Conservation (phyloP, 2,113 vertebrate species). For the Perca schrenkii region DNA sequence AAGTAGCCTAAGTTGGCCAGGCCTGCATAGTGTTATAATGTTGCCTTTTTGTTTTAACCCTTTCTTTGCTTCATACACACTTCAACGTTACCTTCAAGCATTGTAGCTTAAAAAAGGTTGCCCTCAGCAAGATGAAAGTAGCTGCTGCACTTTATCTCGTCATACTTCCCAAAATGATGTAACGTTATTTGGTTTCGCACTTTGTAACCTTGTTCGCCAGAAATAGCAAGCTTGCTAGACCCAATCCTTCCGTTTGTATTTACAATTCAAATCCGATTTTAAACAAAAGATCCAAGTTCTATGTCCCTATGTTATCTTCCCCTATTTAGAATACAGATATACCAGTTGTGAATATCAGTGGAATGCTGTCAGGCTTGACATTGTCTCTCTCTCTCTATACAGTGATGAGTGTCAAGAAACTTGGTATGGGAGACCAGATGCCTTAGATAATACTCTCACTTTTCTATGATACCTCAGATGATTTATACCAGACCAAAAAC, state of each 20-base stretch:
- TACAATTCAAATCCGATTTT: background rate
- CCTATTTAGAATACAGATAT: background rate
- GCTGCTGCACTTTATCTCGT: background rate
- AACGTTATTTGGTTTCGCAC: background rate
- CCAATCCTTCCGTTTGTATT: background rate
- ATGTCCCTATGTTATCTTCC: background rate
- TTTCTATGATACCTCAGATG: constrained; percentile 12
- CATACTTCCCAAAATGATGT: background rate
- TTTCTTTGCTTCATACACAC: constrained; percentile 53
- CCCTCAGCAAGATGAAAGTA: background rate
- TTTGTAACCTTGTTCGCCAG: background rate
- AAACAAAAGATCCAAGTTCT: background rate
- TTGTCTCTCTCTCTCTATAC: background rate
- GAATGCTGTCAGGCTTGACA: constrained; percentile 14
- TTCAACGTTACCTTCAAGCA: background rate
- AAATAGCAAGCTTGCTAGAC: background rate
- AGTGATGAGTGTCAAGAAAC: background rate
- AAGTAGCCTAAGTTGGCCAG: constrained; percentile 77
- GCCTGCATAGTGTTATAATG: constrained; percentile 74
- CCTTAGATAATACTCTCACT: background rate
- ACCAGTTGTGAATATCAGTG: background rate
- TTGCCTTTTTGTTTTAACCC: constrained; percentile 78
- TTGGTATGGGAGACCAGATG: background rate
- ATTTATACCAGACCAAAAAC: constrained; percentile 45
- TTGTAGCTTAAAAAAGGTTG: background rate